These are phyloP conservation scores for Nettapus auritus DNA, from an alignment of 2,113 vertebrate species.

Conservation along the genomic window DNA sequence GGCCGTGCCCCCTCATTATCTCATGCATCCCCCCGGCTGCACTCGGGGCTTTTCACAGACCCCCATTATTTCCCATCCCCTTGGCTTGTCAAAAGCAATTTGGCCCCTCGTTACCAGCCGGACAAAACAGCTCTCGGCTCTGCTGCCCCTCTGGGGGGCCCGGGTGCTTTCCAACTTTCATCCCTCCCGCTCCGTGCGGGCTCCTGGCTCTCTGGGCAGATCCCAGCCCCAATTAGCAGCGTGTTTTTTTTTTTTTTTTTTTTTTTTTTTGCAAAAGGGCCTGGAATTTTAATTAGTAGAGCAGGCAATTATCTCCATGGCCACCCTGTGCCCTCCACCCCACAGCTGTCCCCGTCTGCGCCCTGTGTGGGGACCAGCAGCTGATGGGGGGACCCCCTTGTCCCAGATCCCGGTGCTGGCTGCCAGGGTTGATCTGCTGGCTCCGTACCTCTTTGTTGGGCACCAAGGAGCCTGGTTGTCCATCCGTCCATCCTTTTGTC, in stretches of 20 bases:
- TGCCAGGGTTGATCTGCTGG: no score
- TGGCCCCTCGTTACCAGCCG: slow-evolving; percentile 21
- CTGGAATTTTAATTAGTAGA: slow-evolving; percentile 78
- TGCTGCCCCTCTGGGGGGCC: neutral
- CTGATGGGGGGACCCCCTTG: neutral
- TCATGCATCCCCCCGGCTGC: slow-evolving; percentile 56
- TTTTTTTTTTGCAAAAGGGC: neutral
- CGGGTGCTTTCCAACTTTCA: neutral
- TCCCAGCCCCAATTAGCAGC: slow-evolving; percentile 68
- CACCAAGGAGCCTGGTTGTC: fast-evolving
- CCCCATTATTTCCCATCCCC: slow-evolving; percentile 74
- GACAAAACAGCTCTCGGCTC: slow-evolving; percentile 45
- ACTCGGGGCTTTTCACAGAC: slow-evolving; percentile 57
- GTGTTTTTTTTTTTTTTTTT: neutral
- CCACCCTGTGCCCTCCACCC: slow-evolving; percentile 32
- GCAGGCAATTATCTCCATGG: slow-evolving; percentile 73
- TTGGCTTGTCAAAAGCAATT: slow-evolving; percentile 79
- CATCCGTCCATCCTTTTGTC: neutral
- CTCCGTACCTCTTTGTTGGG: neutral
- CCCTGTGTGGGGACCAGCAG: neutral
- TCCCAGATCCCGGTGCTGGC: fast-evolving
- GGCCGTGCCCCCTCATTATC: slow-evolving; percentile 69
- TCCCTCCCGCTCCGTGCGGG: neutral
- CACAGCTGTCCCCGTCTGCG: neutral
- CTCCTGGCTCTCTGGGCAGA: neutral